Conservation (phyloP, 2,888 invertebrate species). For the Junonia oenone region DNA sequence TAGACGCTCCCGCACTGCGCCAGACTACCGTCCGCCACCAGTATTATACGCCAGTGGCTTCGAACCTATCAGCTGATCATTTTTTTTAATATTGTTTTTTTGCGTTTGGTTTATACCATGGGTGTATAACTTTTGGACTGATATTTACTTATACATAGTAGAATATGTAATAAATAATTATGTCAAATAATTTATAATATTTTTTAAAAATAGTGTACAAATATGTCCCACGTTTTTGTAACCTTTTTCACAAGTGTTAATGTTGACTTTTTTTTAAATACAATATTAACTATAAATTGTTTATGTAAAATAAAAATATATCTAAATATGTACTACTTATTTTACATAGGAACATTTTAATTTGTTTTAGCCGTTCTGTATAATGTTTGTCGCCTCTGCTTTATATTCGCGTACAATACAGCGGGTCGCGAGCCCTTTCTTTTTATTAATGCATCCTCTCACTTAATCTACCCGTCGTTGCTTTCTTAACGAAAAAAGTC, state of each 20-base stretch:
- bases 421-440: slow-evolving; percentile 4
- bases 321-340: neutral
- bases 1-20: slow-evolving; percentile 24
- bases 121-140: too few species aligned
- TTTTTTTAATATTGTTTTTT: too few species aligned
- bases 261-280: too few species aligned
- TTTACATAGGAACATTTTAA: neutral
- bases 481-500: neutral
- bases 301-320: neutral
- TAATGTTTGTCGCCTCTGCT: slow-evolving; percentile 12
- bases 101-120: neutral
- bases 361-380: neutral
- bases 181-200: too few species aligned
- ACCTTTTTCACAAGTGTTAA: too few species aligned
- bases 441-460: slow-evolving; percentile 9
- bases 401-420: slow-evolving; percentile 11
- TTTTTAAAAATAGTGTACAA: too few species aligned
- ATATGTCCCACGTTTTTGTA: too few species aligned
- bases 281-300: too few species aligned
- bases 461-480: neutral
- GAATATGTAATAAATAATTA: too few species aligned
- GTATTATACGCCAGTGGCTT: slow-evolving; percentile 23
- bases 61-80: too few species aligned
- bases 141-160: too few species aligned
- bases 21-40: slow-evolving; percentile 19